phyloP scores from a whole-genome alignment of 2,113 vertebrate species.

The Sinocyclocheilus grahami region DNA sequence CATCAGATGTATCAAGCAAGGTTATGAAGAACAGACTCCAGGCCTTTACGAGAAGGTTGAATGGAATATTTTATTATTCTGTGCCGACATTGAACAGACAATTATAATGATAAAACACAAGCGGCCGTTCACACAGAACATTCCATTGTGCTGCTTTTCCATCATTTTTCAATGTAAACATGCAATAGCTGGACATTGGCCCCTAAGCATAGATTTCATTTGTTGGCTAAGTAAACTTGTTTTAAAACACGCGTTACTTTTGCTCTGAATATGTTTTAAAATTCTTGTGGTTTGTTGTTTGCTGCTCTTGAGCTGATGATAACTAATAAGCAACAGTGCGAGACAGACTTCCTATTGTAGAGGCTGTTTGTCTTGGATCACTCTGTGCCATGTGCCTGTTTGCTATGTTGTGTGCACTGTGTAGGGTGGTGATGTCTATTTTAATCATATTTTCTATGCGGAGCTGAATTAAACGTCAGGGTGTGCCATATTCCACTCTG shows the following conservation, averaged over 20 bases:
- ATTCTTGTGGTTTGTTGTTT: not conserved
- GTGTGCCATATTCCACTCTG: constrained; percentile 49
- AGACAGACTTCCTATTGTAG: not conserved
- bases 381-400: not conserved
- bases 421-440: not conserved
- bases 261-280: not conserved
- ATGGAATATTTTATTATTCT: too few relatives aligned
- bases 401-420: not conserved
- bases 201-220: too few relatives aligned
- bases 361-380: not conserved
- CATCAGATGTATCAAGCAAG: too few relatives aligned
- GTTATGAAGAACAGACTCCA: too few relatives aligned
- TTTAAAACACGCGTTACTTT: not conserved
- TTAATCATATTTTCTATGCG: not conserved
- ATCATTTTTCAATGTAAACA: not conserved
- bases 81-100: too few relatives aligned
- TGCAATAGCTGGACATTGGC: not conserved
- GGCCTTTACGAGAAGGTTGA: too few relatives aligned
- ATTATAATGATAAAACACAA: not conserved
- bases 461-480: constrained; percentile 18
- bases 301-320: not conserved
- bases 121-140: not conserved
- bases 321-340: not conserved
- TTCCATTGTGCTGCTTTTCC: too few relatives aligned
- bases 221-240: too few relatives aligned